Base-by-base conservation (phyloP, 2,888 invertebrate species). In the Parasteatoda lunata region DNA sequence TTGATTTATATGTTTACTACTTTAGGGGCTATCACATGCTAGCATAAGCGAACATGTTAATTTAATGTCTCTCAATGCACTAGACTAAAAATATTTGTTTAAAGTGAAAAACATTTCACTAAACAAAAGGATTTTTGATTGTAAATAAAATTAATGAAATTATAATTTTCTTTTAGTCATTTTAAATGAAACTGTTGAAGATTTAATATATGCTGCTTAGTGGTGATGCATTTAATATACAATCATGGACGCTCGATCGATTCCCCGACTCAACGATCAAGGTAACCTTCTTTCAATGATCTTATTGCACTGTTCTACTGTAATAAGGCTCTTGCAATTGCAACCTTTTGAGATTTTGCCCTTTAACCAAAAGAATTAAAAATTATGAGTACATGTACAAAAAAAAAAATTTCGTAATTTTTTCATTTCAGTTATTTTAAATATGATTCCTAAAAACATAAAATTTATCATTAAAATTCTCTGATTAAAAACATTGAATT, bases 191-290 rank as follows among this genome's bases (percentile, higher is more conserved):
- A 51, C 52, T 81, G 69, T 68, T 75, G 66, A 68, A 75, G 69
- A 75, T 81, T 47, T 52, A 48, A 59, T 70, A 54, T 69, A 69
- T 75, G 69, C 48, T 69, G 68, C 47, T 48, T 13, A 52, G 85
- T 77, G 77, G 85, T 76, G 85, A 86, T 86, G 85, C 76, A 64
- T 80, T 81, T 86, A 30, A 81, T 72, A 76, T 78, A 48, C 66
- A 59, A 83, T 54, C 59, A 88, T 88, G 88, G 88, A 88, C 49
- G 30, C 49, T 79, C 75, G 88, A 83, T 83, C 82, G 51, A 83
- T 88, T 79, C 88, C 88, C 52, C 68, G 88, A 66, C 88, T 88
- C 51, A 88, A 88, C 76, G 88, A 88, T 78, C 88, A 88, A 88
- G 88, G 88, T 88, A 76, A 49, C 15, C 5, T 71, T 9, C n/a